A percentile compares a stretch with the other conserved stretches of the same genome.
Evolutionary conservation across 1,140 invertebrate genomes (phyloP).

Genomic region (Campodea augens): DNA sequence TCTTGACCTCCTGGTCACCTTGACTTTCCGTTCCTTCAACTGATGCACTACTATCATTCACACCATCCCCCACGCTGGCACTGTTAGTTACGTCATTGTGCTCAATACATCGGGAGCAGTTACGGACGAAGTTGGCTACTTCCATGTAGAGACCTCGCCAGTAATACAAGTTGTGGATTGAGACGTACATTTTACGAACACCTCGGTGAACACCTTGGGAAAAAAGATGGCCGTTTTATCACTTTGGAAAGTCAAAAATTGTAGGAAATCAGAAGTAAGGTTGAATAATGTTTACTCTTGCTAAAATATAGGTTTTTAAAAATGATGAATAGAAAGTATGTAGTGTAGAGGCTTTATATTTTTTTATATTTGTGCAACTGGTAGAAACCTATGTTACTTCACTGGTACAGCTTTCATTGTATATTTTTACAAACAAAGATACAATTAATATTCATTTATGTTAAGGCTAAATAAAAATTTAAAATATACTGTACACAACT

Average conservation of each 20-base stretch:
- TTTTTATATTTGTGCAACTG: neutral
- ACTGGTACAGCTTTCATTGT: no score
- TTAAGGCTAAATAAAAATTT: no score
- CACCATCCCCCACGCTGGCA: neutral
- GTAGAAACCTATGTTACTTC: neutral
- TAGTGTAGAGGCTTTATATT: neutral
- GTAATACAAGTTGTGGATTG: conserved; percentile 16
- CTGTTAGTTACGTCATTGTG: neutral
- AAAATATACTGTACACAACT: no score
- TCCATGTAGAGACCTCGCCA: conserved; percentile 21
- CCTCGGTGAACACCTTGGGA: conserved; percentile 20
- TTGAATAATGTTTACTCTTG: neutral
- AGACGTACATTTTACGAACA: conserved; percentile 20
- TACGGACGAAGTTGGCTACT: conserved; percentile 17
- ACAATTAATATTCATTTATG: no score
- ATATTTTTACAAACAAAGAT: no score
- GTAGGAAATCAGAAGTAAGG: neutral
- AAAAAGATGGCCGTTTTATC: neutral
- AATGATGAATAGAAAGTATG: neutral
- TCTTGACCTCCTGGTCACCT: conserved; percentile 9
- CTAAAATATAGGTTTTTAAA: neutral
- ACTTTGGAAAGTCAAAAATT: neutral
- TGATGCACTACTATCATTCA: neutral
- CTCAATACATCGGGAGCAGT: conserved; percentile 18
- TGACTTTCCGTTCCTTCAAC: conserved; percentile 3